These are phyloP conservation scores for Paelopatides confundens DNA, from an alignment of 53 echinoderm and acorn worm genomes.

Conservation along the genomic window DNA sequence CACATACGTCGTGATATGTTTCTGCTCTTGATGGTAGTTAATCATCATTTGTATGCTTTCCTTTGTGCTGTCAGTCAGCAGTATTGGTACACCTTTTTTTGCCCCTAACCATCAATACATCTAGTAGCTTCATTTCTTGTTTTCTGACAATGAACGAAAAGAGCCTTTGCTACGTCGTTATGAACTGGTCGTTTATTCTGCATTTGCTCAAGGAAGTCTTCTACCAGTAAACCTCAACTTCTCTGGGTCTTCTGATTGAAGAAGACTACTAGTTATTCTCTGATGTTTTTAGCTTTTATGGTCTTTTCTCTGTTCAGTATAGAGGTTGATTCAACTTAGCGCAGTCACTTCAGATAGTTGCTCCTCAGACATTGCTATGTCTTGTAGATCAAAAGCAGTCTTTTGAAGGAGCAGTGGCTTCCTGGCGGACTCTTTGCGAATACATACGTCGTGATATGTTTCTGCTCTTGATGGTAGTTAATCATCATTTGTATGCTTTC, in stretches of 20 bases:
- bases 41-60: constrained; percentile 53
- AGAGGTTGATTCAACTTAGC: no score
- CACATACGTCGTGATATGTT: neutral
- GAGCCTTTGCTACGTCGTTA: neutral
- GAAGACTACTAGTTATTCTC: no score
- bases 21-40: neutral
- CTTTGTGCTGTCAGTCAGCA: constrained; percentile 44
- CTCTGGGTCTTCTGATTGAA: constrained; percentile 17
- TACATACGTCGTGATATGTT: neutral
- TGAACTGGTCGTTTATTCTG: neutral
- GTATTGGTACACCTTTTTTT: constrained; percentile 57
- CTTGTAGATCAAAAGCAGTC: no score
- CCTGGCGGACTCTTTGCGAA: neutral
- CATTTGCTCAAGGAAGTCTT: neutral
- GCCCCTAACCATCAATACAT: neutral
- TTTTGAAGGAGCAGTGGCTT: constrained; percentile 42
- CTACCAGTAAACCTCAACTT: neutral
- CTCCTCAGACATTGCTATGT: no score
- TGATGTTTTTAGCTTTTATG: no score
- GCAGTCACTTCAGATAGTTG: no score
- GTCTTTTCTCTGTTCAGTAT: no score
- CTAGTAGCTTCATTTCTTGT: neutral
- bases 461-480: neutral
- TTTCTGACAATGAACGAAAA: neutral
- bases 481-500: constrained; percentile 53